Evolutionary conservation across 2,797 vertebrate species (phyloP).

Genomic region (Enteromius trimaculatus): DNA sequence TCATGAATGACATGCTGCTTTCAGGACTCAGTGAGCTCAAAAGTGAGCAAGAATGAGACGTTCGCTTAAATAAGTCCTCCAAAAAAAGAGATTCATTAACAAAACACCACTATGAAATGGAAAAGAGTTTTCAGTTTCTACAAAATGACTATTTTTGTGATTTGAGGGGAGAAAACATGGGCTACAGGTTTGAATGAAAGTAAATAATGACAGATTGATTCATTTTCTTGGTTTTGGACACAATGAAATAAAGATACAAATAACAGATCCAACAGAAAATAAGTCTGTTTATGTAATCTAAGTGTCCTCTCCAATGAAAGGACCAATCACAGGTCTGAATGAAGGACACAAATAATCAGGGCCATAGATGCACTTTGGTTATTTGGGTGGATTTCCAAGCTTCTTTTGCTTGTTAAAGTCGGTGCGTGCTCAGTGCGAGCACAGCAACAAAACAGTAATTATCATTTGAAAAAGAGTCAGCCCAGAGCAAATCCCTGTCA

Average conservation of each 20-base stretch:
- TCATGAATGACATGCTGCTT: neutral
- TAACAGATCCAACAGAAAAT: neutral
- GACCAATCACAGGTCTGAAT: neutral
- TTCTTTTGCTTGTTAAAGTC: constrained; percentile 39
- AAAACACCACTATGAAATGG: neutral
- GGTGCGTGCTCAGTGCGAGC: constrained; percentile 17
- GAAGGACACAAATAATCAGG: neutral
- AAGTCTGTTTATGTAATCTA: neutral
- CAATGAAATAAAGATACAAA: neutral
- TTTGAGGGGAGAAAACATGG: neutral
- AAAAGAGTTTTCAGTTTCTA: neutral
- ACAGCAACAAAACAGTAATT: constrained; percentile 39
- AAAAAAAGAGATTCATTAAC: neutral
- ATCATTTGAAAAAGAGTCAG: constrained; percentile 49
- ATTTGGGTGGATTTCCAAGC: constrained; percentile 38
- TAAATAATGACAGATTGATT: neutral
- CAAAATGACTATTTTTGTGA: neutral
- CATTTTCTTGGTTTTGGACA: too few species aligned
- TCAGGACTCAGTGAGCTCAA: too few species aligned
- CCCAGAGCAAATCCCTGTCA: constrained; percentile 64
- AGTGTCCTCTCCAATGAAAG: neutral
- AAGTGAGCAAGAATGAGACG: neutral
- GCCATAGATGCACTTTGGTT: constrained; percentile 28
- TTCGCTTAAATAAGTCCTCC: neutral
- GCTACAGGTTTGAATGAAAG: neutral